phyloP scores from a whole-genome alignment of 1,140 invertebrate genomes.

The Plectus sambesii region DNA sequence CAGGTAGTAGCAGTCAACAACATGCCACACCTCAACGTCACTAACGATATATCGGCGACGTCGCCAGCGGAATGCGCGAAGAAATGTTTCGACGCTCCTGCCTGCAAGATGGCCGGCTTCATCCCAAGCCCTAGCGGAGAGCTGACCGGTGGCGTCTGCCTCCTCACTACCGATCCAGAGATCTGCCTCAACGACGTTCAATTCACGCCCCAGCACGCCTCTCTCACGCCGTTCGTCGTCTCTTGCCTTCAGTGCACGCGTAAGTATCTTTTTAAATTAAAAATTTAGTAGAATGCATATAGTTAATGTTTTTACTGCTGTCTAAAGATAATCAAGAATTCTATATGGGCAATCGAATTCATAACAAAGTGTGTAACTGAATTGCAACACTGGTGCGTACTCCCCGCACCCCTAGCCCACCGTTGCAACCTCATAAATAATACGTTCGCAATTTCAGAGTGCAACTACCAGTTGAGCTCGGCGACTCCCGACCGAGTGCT shows the following conservation, averaged over 20 bases:
- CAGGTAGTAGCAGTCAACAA: conserved; percentile 35
- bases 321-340: too few relatives aligned
- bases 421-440: too few relatives aligned
- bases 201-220: conserved; percentile 40
- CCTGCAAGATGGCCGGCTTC: conserved; percentile 40
- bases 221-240: conserved; percentile 39
- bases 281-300: too few relatives aligned
- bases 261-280: conserved; percentile 15
- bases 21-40: conserved; percentile 38
- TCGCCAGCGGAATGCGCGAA: conserved; percentile 42
- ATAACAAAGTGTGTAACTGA: too few relatives aligned
- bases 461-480: conserved; percentile 34
- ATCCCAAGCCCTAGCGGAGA: conserved; percentile 34
- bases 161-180: conserved; percentile 34
- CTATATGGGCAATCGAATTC: too few relatives aligned
- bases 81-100: conserved; percentile 39
- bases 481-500: conserved; percentile 21
- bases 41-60: conserved; percentile 42
- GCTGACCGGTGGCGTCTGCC: conserved; percentile 35
- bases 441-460: conserved; percentile 33
- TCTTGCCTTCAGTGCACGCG: conserved; percentile 43
- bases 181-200: conserved; percentile 9
- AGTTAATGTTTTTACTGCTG: too few relatives aligned
- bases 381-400: too few relatives aligned
- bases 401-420: too few relatives aligned